A percentile compares a stretch with the other conserved stretches of the same genome.
These are phyloP conservation scores for Helobdella robusta DNA, from an alignment of 2,888 invertebrate species.

Conservation along the genomic window DNA sequence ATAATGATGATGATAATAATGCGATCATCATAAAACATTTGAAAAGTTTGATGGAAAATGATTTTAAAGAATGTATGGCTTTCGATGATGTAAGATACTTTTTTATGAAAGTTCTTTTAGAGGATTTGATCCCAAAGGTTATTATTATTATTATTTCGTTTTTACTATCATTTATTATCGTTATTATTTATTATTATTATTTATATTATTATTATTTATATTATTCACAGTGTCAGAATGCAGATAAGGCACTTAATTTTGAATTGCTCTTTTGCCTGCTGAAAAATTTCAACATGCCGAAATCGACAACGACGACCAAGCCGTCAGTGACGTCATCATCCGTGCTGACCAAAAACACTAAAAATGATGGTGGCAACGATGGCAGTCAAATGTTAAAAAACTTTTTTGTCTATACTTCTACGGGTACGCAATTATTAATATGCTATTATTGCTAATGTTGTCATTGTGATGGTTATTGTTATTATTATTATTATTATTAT, in stretches of 20 bases:
- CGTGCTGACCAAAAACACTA: neutral
- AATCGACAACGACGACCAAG: slow-evolving; percentile 10
- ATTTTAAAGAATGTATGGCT: too few species aligned
- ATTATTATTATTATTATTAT: too few species aligned
- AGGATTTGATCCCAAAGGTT: too few species aligned
- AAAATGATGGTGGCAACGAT: neutral
- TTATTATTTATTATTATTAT: neutral
- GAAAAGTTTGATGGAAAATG: too few species aligned
- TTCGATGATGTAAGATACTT: slow-evolving; percentile 1
- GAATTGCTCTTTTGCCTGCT: slow-evolving; percentile 37
- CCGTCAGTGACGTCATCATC: neutral
- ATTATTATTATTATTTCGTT: too few species aligned
- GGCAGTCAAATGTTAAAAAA: neutral
- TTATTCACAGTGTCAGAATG: too few species aligned
- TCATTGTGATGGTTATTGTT: too few species aligned
- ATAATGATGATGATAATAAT: too few species aligned
- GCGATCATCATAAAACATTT: too few species aligned
- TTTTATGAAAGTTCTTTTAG: neutral
- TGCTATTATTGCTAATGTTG: too few species aligned
- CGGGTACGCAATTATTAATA: too few species aligned
- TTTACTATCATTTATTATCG: neutral
- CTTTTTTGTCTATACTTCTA: neutral
- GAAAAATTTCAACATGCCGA: slow-evolving; percentile 38
- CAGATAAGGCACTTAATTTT: slow-evolving; percentile 1
- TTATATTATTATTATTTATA: neutral